Conservation (phyloP, 2,888 invertebrate species). For the Agonopterix arenella region DNA sequence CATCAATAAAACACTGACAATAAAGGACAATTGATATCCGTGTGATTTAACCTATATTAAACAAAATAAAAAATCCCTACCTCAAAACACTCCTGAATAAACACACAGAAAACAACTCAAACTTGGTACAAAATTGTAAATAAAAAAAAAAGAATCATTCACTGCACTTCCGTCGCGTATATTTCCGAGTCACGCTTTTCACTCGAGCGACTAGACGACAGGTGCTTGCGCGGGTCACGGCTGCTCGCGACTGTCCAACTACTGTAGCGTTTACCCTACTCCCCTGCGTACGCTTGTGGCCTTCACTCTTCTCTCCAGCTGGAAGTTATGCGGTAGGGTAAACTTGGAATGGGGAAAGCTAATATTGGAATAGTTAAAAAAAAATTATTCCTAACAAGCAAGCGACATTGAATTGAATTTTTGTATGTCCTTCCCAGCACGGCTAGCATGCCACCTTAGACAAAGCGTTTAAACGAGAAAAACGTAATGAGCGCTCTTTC, state of each 20-base stretch:
- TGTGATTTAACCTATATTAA: not conserved
- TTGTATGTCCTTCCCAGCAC: too few relatives aligned
- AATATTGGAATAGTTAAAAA: too few relatives aligned
- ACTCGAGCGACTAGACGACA: constrained; percentile 21
- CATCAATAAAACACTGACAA: too few relatives aligned
- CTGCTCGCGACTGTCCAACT: constrained; percentile 29
- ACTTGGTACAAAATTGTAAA: not conserved
- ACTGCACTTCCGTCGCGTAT: constrained; percentile 59
- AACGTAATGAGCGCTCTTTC: too few relatives aligned
- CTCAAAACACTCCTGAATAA: not conserved
- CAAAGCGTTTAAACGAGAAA: too few relatives aligned
- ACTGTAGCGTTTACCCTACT: constrained; percentile 6
- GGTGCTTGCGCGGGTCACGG: constrained; percentile 33
- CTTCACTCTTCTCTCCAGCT: too few relatives aligned
- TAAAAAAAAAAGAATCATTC: constrained; percentile 21
- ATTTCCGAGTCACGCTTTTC: constrained; percentile 14
- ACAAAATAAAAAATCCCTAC: not conserved
- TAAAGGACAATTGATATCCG: too few relatives aligned
- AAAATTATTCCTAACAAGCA: too few relatives aligned
- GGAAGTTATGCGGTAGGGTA: too few relatives aligned
- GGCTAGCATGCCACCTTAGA: too few relatives aligned
- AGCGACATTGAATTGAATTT: too few relatives aligned
- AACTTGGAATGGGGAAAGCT: too few relatives aligned
- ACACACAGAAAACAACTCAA: not conserved
- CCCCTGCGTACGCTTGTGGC: not conserved